Percentiles rank a stretch among this genome's conserved stretches.
Conservation (phyloP, 2,888 invertebrate genomes). For the Rhodophaea formosa region DNA sequence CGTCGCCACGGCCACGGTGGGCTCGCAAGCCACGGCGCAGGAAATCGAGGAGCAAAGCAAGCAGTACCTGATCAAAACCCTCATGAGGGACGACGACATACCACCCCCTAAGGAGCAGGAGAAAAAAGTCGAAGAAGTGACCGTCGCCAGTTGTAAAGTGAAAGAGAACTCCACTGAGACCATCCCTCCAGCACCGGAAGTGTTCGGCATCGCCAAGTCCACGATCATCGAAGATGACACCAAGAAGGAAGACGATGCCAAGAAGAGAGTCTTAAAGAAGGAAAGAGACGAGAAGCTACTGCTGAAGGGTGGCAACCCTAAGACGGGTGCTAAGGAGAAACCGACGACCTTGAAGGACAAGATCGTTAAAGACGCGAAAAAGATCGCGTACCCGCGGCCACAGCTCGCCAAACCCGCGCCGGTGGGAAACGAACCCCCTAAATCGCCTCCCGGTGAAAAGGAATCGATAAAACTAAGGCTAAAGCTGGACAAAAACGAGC, state of each 20-base stretch:
- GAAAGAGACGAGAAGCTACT: conserved; percentile 60
- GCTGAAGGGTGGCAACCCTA: conserved; percentile 67
- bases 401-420: conserved; percentile 46
- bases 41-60: conserved; percentile 85
- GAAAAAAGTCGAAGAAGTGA: conserved; percentile 78
- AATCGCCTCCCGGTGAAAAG: conserved; percentile 68
- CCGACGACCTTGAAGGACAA: conserved; percentile 67
- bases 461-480: conserved; percentile 92
- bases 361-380: conserved; percentile 64
- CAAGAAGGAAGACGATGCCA: conserved; percentile 48
- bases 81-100: conserved; percentile 92
- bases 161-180: conserved; percentile 60
- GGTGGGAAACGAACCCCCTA: conserved; percentile 51
- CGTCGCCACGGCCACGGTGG: conserved; percentile 68
- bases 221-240: conserved; percentile 52
- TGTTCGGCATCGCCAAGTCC: conserved; percentile 78
- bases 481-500: conserved; percentile 91
- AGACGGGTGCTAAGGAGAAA: conserved; percentile 66
- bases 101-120: conserved; percentile 83
- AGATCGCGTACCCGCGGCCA: conserved; percentile 64
- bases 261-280: conserved; percentile 41
- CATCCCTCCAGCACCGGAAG: conserved; percentile 59
- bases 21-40: conserved; percentile 74
- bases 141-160: conserved; percentile 65
- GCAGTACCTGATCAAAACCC: conserved; percentile 93